Conservation (phyloP, 2,888 invertebrate genomes). For the Papilio elwesi region DNA sequence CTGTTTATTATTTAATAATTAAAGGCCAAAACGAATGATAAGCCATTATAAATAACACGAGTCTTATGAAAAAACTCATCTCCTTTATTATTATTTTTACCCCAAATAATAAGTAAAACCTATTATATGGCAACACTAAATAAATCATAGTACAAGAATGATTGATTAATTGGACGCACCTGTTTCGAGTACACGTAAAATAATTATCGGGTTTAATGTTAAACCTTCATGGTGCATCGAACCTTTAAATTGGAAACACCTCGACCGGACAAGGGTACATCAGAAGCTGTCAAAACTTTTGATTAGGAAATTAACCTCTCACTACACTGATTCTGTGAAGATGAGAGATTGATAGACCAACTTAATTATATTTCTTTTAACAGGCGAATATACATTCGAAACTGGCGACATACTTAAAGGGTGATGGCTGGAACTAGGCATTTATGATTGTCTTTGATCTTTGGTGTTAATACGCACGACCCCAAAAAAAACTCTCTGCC, state of each 20-base stretch:
- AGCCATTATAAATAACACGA: no score
- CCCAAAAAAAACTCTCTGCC: no score
- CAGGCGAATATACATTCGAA: no score
- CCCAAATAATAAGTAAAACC: background rate
- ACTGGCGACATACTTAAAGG: no score
- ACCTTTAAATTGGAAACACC: constrained; percentile 30
- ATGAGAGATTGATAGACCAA: background rate
- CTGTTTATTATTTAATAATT: no score
- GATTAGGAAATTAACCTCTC: constrained; percentile 30
- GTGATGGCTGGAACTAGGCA: no score
- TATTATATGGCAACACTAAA: constrained; percentile 1
- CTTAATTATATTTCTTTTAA: background rate
- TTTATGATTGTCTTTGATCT: no score
- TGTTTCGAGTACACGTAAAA: constrained; percentile 18
- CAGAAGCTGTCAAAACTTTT: constrained; percentile 31
- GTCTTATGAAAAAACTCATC: no score
- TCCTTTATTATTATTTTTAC: background rate
- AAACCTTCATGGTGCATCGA: constrained; percentile 1
- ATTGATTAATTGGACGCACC: constrained; percentile 28
- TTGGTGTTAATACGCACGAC: no score
- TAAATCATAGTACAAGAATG: constrained; percentile 17
- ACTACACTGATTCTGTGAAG: background rate
- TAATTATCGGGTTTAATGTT: constrained; percentile 26
- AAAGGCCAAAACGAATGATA: no score
- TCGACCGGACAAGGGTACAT: constrained; percentile 28